These are phyloP conservation scores for Craniophora ligustri DNA, from an alignment of 2,888 invertebrate genomes.

Conservation along the genomic window DNA sequence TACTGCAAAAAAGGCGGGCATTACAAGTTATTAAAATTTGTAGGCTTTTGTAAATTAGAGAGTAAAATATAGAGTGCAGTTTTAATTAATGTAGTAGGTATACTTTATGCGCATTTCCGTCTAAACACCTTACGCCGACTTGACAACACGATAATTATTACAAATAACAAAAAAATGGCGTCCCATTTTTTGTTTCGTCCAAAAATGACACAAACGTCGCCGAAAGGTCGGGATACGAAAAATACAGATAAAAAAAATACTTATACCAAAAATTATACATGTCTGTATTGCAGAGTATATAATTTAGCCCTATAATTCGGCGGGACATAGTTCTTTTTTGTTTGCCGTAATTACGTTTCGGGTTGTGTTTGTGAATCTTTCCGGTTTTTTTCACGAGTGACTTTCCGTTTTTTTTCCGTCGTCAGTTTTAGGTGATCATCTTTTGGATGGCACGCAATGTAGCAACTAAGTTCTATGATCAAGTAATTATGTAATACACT, in stretches of 20 bases:
- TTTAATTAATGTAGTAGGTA: no score
- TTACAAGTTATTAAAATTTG: no score
- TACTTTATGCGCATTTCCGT: no score
- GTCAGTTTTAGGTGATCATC: constrained; percentile 43
- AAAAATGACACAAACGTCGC: constrained; percentile 73
- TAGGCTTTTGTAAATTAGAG: no score
- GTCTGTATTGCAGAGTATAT: constrained; percentile 59
- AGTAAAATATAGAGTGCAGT: no score
- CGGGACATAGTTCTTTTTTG: constrained; percentile 63
- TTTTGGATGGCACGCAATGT: constrained; percentile 34
- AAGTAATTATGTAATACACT: constrained; percentile 8
- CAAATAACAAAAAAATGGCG: constrained; percentile 56
- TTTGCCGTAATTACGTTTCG: constrained; percentile 69
- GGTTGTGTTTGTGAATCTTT: constrained; percentile 64
- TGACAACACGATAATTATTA: constrained; percentile 44
- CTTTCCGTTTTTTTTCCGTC: constrained; percentile 52
- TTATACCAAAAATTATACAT: constrained; percentile 59
- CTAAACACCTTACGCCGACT: constrained; percentile 7
- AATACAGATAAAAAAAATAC: constrained; percentile 45
- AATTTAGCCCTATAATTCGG: constrained; percentile 81
- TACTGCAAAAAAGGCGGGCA: no score
- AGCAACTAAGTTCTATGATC: constrained; percentile 11
- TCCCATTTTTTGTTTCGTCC: constrained; percentile 54
- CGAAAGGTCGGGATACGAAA: constrained; percentile 52
- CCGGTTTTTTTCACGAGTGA: constrained; percentile 62